Evolutionary conservation across 2,888 invertebrate genomes (phyloP), one percentile per base, ranked within the genome.

Genomic region (Leucophora obtusa): DNA sequence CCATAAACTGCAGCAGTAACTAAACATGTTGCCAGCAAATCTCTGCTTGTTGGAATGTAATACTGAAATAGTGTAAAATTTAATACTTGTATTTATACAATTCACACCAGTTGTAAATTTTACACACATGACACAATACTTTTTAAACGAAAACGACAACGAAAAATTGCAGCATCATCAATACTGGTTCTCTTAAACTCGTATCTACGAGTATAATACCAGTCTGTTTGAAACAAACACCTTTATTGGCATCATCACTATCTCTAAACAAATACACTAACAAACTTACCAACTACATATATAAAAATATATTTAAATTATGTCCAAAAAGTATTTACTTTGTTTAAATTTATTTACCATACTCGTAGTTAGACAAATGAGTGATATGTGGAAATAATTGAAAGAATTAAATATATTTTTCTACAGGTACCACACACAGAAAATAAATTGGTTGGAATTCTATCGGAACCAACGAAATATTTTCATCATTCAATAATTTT

Each of bases 81-180:
- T 76, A 76, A 71, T 62, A 33, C 71, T 51, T n/a, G 17, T 58
- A 58, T 63, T 71, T 53, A 58, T 43, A 58, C 79, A 75, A 80
- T 68, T 62, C 79, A 65, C 73, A 79, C 43, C 47, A 69, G 74
- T 65, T 65, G 70, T 74, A 79, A 66, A 69, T 74, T 79, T 33
- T 24, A 51, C 71, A 65, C 60, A 74, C 65, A 66, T 74, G 69
- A 59, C 68, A 56, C 33, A 69, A 43, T 28, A 60, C 18, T 21
- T 56, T 68, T 21, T 14, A 50, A 54, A 1, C 7, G 28, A 17
- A n/a, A 35, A 69, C 50, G 43, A 68, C 62, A 80, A 56, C 51
- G 60, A 63, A 28, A 72, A 76, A 47, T 28, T 72, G 76, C 66
- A 72, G 80, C 53, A 63, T 80, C 71, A 72, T 79, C 74, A 79